phyloP scores from a whole-genome alignment of 2,113 vertebrate genomes.

The Heliornis fulica region DNA sequence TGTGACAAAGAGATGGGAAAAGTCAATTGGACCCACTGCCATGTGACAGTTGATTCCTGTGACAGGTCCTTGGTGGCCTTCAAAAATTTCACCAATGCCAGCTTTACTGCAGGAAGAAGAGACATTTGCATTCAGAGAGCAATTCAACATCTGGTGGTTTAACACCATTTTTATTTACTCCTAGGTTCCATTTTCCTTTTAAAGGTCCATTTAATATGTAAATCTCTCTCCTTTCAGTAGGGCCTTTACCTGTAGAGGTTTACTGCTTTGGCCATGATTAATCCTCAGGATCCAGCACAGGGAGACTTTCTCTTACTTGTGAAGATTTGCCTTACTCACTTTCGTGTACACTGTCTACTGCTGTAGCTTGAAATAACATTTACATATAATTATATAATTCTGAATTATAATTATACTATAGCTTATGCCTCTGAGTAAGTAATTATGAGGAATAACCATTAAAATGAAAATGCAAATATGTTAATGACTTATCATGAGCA shows the following conservation, averaged over 20 bases:
- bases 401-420: not conserved
- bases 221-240: not conserved
- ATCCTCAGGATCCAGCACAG: not conserved
- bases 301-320: not conserved
- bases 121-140: not conserved
- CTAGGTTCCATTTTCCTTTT: not conserved
- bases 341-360: not conserved
- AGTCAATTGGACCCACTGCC: conserved; percentile 92
- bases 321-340: not conserved
- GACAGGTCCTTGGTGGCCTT: conserved; percentile 96
- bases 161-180: not conserved
- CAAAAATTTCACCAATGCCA: conserved; percentile 95
- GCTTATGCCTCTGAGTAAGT: not conserved
- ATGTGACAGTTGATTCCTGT: conserved; percentile 96
- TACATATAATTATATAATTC: conserved; percentile 23
- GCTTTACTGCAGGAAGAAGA: conserved; percentile 85
- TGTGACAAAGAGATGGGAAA: conserved; percentile 95
- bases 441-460: conserved; percentile 17
- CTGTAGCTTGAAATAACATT: conserved; percentile 1
- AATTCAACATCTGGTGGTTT: not conserved
- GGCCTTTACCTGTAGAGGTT: not conserved
- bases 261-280: not conserved
- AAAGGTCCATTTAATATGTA: not conserved
- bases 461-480: conserved; percentile 24
- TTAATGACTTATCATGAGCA: conserved; percentile 1